Percentiles rank a stretch among this genome's conserved stretches.
These are phyloP conservation scores for Acanthosepion esculentum DNA, from an alignment of 2,888 invertebrate genomes.

Conservation along the genomic window DNA sequence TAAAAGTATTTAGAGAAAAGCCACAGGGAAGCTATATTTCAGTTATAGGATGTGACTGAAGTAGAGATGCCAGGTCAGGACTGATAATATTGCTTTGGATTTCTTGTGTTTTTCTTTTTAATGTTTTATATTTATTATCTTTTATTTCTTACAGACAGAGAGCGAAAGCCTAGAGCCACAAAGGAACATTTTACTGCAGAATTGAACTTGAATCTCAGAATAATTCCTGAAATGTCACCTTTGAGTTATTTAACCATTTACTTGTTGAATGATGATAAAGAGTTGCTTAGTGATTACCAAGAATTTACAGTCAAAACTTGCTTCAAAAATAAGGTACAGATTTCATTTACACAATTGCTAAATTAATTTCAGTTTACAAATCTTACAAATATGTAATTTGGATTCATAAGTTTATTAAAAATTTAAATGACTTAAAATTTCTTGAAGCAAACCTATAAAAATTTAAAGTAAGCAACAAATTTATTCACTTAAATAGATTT, in stretches of 20 bases:
- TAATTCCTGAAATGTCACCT: slow-evolving; percentile 55
- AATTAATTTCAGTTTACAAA: not conserved
- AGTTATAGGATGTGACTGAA: no score
- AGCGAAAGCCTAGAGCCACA: not conserved
- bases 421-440: no score
- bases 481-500: no score
- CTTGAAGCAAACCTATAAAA: no score
- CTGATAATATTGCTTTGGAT: no score
- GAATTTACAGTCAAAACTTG: slow-evolving; percentile 79
- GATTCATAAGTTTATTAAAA: no score
- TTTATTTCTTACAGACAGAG: not conserved
- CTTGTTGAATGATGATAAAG: slow-evolving; percentile 78
- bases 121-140: not conserved
- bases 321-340: slow-evolving; percentile 79
- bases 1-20: no score
- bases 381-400: no score
- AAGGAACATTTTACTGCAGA: not conserved
- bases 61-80: no score
- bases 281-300: slow-evolving; percentile 79
- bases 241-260: slow-evolving; percentile 76
- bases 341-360: not conserved
- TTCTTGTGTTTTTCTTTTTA: not conserved
- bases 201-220: not conserved
- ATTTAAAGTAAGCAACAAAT: no score
- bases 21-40: no score